These are phyloP conservation scores for Hippocampus mohnikei DNA, from an alignment of 2,113 vertebrate species.

Conservation along the genomic window DNA sequence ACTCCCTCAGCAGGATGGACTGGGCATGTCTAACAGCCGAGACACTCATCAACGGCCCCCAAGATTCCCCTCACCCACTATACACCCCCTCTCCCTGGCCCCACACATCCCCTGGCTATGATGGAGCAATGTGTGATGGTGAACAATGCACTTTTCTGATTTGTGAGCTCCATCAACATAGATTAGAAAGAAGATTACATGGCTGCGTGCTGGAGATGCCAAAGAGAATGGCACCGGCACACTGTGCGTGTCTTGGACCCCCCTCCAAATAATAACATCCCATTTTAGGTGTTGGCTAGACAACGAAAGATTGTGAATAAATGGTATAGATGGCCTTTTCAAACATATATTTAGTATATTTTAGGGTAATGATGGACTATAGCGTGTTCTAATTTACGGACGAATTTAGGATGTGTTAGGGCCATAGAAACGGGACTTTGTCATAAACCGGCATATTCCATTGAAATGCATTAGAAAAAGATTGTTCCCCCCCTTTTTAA, in stretches of 20 bases:
- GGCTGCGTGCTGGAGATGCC: slow-evolving; percentile 43
- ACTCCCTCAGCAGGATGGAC: slow-evolving; percentile 70
- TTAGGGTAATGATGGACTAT: neutral
- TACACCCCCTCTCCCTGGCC: neutral
- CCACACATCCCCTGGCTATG: slow-evolving; percentile 7
- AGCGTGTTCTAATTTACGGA: neutral
- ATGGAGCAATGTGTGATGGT: slow-evolving; percentile 32
- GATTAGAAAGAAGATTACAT: slow-evolving; percentile 58
- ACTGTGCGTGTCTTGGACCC: slow-evolving; percentile 30
- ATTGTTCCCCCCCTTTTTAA: too few relatives aligned
- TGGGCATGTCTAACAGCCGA: slow-evolving; percentile 46
- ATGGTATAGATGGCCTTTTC: too few relatives aligned
- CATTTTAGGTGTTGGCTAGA: slow-evolving; percentile 1
- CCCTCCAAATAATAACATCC: slow-evolving; percentile 15
- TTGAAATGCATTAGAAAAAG: too few relatives aligned
- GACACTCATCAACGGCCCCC: slow-evolving; percentile 20
- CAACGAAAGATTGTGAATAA: neutral
- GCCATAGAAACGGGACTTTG: too few relatives aligned
- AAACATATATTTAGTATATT: too few relatives aligned
- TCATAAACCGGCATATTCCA: too few relatives aligned
- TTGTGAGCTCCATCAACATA: slow-evolving; percentile 50
- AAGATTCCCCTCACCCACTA: too few relatives aligned
- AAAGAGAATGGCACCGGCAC: slow-evolving; percentile 33
- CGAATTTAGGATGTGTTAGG: neutral
- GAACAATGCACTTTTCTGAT: slow-evolving; percentile 27